phyloP scores from a whole-genome alignment of 2,113 vertebrate species.

The human (Homo sapiens) region DNA sequence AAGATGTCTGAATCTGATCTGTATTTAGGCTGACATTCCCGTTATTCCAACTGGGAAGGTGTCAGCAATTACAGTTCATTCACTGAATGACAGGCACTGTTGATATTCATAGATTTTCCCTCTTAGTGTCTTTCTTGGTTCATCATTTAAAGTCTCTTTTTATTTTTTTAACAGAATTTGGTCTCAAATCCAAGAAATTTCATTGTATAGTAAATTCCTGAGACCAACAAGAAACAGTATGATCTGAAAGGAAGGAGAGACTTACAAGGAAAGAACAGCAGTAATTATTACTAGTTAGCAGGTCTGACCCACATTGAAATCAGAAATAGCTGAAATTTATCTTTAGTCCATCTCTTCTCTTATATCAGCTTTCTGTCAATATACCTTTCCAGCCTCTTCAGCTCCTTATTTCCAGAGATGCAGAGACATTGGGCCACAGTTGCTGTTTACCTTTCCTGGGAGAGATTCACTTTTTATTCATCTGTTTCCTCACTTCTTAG shows the following conservation, averaged over 20 bases:
- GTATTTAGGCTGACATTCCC: conserved; percentile 1
- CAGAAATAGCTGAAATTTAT: background rate
- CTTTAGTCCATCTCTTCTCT: background rate
- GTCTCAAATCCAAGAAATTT: background rate
- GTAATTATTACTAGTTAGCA: background rate
- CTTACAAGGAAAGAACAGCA: rapidly evolving
- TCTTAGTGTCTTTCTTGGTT: conserved; percentile 11
- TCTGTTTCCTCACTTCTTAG: background rate
- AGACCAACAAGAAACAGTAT: background rate
- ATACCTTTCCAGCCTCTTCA: background rate
- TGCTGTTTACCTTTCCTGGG: background rate
- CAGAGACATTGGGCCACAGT: too few species aligned
- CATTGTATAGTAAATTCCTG: background rate
- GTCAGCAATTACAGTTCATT: conserved; percentile 41
- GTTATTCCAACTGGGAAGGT: conserved; percentile 47
- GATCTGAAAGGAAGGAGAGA: background rate
- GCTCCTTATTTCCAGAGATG: background rate
- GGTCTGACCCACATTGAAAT: background rate
- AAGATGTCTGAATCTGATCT: conserved; percentile 23
- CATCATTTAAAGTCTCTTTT: background rate
- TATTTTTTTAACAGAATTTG: background rate
- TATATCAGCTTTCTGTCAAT: background rate
- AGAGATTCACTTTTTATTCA: background rate
- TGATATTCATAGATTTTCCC: conserved; percentile 37
- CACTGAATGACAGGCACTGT: background rate